Percentiles rank a stretch among this genome's conserved stretches.
phyloP scores from a whole-genome alignment of 2,888 invertebrate genomes.

The Strigamia maritima region DNA sequence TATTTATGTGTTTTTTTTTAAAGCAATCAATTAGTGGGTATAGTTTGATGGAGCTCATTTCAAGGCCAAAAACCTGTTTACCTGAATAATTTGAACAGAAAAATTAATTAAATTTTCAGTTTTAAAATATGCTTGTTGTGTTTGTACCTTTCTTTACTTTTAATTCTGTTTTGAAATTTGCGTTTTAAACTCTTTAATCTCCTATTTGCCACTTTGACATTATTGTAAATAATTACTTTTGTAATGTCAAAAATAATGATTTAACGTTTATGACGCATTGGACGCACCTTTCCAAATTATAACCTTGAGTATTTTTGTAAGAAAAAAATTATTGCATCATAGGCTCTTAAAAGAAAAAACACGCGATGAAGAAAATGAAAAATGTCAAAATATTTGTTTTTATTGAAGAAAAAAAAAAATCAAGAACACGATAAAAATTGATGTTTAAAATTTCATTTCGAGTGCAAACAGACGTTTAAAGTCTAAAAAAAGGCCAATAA shows the following conservation, averaged over 20 bases:
- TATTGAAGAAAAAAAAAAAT: neutral
- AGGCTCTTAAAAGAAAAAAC: neutral
- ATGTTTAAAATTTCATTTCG: neutral
- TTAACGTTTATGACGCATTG: neutral
- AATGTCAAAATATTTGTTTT: neutral
- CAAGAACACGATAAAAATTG: neutral
- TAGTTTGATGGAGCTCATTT: neutral
- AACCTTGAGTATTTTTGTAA: neutral
- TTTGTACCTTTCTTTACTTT: neutral
- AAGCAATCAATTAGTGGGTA: neutral
- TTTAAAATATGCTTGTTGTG: too few species aligned
- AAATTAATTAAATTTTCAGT: neutral
- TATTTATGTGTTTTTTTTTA: neutral
- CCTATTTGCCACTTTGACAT: neutral
- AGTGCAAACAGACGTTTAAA: neutral
- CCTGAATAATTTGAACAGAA: neutral
- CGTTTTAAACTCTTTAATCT: neutral
- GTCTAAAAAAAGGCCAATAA: neutral
- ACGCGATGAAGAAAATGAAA: neutral
- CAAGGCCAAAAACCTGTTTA: conserved; percentile 15
- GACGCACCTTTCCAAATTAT: neutral
- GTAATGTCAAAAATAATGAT: neutral
- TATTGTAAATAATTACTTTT: neutral
- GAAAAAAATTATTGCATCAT: neutral
- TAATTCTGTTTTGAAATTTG: neutral